Evolutionary conservation across 1,140 invertebrate species (phyloP).

Genomic region (Leptinotarsa undecemlineata): DNA sequence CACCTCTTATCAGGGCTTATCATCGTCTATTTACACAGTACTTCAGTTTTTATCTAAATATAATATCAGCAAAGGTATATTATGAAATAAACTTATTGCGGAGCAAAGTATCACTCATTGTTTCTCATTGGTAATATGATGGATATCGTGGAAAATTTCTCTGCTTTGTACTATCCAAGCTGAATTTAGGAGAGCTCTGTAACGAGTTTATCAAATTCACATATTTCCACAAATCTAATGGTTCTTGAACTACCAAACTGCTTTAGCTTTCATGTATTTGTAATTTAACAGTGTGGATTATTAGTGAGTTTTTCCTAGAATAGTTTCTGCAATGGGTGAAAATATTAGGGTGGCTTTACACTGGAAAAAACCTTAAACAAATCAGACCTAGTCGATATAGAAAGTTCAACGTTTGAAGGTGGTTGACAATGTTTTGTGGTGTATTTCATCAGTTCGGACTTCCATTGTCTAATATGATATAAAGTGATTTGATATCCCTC

Average conservation of each 20-base stretch:
- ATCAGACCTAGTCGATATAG: too few species aligned
- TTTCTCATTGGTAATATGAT: background rate
- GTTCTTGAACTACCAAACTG: background rate
- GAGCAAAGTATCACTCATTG: background rate
- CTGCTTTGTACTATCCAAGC: background rate
- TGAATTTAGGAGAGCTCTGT: background rate
- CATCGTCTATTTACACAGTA: slow-evolving; percentile 38
- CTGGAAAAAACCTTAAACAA: too few species aligned
- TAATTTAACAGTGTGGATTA: too few species aligned
- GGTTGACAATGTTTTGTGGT: too few species aligned
- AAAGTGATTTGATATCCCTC: too few species aligned
- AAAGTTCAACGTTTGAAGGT: too few species aligned
- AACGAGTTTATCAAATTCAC: background rate
- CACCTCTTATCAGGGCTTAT: slow-evolving; percentile 34
- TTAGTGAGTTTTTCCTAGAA: too few species aligned
- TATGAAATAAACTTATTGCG: slow-evolving; percentile 13
- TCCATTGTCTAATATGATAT: too few species aligned
- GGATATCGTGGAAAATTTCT: background rate
- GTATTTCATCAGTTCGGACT: too few species aligned
- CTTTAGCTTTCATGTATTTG: background rate
- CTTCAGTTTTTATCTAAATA: slow-evolving; percentile 38
- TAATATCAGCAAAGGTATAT: slow-evolving; percentile 1
- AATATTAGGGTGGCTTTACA: too few species aligned
- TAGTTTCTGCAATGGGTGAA: too few species aligned
- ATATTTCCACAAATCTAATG: background rate